A percentile compares a stretch with the other conserved stretches of the same genome.
phyloP scores from a whole-genome alignment of 2,797 vertebrate species.

The Euphonia xanthogaster region DNA sequence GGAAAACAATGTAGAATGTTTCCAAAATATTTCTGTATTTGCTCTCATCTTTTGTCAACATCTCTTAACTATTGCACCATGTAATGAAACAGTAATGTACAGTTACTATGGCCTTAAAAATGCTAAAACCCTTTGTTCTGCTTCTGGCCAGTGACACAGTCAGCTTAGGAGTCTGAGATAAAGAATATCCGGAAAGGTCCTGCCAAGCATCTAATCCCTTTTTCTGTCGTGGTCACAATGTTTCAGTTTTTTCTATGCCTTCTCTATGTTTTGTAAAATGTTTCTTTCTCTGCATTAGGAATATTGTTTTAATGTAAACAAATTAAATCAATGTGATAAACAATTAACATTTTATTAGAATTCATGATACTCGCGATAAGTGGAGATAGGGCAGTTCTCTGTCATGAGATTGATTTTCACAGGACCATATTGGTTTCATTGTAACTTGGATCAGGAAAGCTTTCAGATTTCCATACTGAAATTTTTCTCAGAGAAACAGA shows the following conservation, averaged over 20 bases:
- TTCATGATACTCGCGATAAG: neutral
- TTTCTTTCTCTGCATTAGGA: neutral
- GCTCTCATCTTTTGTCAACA: neutral
- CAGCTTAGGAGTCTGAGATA: neutral
- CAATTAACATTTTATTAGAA: neutral
- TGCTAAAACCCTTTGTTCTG: neutral
- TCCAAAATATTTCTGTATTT: neutral
- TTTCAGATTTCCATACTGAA: neutral
- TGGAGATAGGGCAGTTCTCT: neutral
- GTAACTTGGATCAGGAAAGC: neutral
- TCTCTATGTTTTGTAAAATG: neutral
- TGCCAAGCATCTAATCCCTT: conserved; percentile 1
- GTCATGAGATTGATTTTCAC: neutral
- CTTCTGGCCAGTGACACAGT: neutral
- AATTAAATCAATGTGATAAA: neutral
- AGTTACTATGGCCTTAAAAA: neutral
- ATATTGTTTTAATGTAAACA: neutral
- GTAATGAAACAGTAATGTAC: neutral
- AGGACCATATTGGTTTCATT: neutral
- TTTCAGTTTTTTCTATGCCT: neutral
- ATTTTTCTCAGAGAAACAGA: neutral
- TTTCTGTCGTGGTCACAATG: neutral
- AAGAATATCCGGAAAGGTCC: neutral
- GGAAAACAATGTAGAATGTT: neutral
- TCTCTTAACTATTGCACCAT: neutral